Evolutionary conservation across 2,888 invertebrate species (phyloP).

Genomic region (Mesochorus sp.): DNA sequence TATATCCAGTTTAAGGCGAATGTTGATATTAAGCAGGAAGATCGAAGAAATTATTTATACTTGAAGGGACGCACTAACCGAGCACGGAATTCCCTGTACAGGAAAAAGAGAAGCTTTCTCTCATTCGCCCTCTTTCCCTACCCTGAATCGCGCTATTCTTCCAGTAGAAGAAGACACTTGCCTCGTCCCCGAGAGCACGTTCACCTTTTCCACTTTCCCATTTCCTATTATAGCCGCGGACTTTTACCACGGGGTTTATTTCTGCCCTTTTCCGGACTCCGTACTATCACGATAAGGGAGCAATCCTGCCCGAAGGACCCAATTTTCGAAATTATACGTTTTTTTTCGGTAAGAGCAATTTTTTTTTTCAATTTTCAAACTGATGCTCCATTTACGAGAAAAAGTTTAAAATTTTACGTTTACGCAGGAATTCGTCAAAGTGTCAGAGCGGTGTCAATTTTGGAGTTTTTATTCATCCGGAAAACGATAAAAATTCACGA

Average conservation of each 20-base stretch:
- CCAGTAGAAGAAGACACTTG: constrained; percentile 50
- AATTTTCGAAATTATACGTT: constrained; percentile 12
- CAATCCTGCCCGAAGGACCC: constrained; percentile 36
- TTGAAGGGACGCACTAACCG: not conserved
- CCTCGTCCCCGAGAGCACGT: constrained; percentile 55
- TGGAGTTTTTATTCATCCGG: not conserved
- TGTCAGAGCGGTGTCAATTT: not conserved
- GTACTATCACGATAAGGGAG: constrained; percentile 63
- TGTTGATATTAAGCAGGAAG: no score
- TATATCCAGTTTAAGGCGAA: no score
- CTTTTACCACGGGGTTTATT: constrained; percentile 13
- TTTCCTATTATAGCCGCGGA: constrained; percentile 58
- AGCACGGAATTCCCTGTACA: constrained; percentile 3
- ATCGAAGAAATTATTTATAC: not conserved
- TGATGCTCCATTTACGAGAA: no score
- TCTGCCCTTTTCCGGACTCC: constrained; percentile 36
- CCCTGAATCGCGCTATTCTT: constrained; percentile 41
- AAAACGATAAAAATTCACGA: constrained; percentile 39
- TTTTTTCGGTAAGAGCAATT: not conserved
- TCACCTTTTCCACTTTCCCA: constrained; percentile 68
- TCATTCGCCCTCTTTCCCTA: constrained; percentile 34
- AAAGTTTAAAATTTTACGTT: no score
- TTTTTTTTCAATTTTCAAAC: not conserved
- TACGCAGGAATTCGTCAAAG: not conserved
- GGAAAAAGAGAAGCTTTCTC: constrained; percentile 18